Evolutionary conservation across 2,797 vertebrate genomes (phyloP), one percentile per base, ranked within the genome.

Genomic region (Chiroxiphia lanceolata): DNA sequence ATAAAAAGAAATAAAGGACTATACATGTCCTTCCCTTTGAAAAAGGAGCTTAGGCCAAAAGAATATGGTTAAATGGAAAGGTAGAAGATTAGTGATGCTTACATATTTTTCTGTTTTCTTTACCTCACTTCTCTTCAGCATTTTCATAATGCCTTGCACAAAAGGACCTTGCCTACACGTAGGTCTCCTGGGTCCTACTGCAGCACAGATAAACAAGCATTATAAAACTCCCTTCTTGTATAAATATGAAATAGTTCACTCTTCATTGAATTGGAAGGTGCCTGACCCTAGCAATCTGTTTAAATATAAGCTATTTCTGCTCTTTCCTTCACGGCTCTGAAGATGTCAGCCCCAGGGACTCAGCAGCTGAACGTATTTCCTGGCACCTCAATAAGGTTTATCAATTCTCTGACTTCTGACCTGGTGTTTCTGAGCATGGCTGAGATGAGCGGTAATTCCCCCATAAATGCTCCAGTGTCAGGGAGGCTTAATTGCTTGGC

Each of bases 381-480:
- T 75, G 75, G 64, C 68, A 70, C 27, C 34, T 86, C 93, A 51
- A 44, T 36, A 92, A 89, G 50, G 50, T 97, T 94, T 95, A 83
- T 95, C 91, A 85, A 10, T 94, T 94, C 45, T 83, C 45, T 90
- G 91, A 89, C 93, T 94, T 90, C 81, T 95, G 93, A 92, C 90
- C 86, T 80, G 71, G 31, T 87, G 77, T 83, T 96, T 93, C 86
- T 85, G 75, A 95, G 86, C 64, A 25, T 0, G 3, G 53, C 83
- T 85, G 83, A 90, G 94, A 89, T 38, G 77, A 65, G 45, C 34
- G 13, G 68, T 90, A 95, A 93, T 95, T 95, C 91, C 56, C 40
- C 80, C 88, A 68, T 80, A 93, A 95, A 93, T 5, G 6, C 50
- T 61, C 21, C 75, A 40, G 68, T 87, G 88, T 92, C 69, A 78